Conservation (phyloP, 92 coral and sea anemone species). For the Palythoa grandiflora region DNA sequence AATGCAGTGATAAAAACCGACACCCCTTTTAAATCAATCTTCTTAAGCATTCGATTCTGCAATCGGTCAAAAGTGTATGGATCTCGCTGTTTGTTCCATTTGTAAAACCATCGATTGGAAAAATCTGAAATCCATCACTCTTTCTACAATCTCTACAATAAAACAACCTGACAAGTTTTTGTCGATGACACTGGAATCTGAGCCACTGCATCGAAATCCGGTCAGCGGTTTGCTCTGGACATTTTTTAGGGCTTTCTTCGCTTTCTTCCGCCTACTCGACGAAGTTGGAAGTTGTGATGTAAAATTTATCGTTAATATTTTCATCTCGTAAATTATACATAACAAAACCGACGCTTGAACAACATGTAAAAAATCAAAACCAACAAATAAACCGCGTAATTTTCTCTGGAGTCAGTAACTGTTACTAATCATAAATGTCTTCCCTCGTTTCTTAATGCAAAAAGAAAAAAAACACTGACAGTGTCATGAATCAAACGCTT, state of each 20-base stretch:
- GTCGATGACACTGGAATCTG: slow-evolving; percentile 31
- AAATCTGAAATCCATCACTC: not conserved
- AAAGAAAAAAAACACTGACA: too few relatives aligned
- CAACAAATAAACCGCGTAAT: not conserved
- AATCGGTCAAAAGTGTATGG: not conserved
- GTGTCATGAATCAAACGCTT: not conserved
- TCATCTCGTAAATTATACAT: not conserved
- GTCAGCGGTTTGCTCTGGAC: slow-evolving; percentile 30
- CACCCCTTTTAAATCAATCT: not conserved
- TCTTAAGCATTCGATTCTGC: not conserved
- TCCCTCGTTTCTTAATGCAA: too few relatives aligned
- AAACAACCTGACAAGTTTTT: not conserved
- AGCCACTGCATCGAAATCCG: slow-evolving; percentile 18
- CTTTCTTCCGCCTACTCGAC: too few relatives aligned
- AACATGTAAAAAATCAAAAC: not conserved
- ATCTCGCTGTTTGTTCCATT: slow-evolving; percentile 1
- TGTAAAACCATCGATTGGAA: not conserved
- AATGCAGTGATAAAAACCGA: not conserved
- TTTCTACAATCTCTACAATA: not conserved
- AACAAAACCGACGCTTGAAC: not conserved
- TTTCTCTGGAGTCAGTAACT: too few relatives aligned
- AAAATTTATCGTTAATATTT: not conserved
- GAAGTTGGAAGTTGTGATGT: not conserved
- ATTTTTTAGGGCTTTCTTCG: not conserved
- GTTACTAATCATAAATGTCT: too few relatives aligned